Percentiles rank a stretch among this genome's conserved stretches.
phyloP scores from a whole-genome alignment of 2,113 vertebrate species.

The Chaetodon auriga region DNA sequence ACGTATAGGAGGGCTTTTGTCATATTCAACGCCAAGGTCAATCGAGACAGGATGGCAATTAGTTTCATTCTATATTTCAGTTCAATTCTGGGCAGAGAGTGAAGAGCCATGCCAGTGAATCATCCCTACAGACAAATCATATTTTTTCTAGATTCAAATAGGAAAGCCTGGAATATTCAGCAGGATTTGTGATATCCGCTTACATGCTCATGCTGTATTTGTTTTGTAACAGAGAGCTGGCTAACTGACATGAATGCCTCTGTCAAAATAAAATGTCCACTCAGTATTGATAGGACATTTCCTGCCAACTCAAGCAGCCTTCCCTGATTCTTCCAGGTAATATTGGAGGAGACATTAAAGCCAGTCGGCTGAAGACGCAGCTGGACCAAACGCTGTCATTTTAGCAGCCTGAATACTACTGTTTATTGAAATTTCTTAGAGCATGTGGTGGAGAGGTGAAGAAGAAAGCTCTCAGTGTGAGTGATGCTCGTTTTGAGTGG shows the following conservation, averaged over 20 bases:
- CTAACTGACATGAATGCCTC: neutral
- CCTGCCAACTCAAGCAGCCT: neutral
- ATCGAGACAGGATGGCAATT: conserved; percentile 30
- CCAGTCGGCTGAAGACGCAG: neutral
- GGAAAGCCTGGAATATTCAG: conserved; percentile 1
- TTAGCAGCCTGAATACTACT: neutral
- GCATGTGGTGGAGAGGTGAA: conserved; percentile 21
- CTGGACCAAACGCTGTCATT: neutral
- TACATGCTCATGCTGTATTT: neutral
- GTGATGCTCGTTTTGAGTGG: conserved; percentile 45
- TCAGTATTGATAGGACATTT: neutral
- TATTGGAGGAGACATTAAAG: neutral
- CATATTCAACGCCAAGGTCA: conserved; percentile 73
- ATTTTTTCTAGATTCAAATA: conserved; percentile 9
- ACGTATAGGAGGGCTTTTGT: neutral
- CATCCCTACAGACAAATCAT: conserved; percentile 7
- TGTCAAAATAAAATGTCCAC: conserved; percentile 11
- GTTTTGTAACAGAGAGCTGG: neutral
- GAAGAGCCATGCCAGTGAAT: neutral
- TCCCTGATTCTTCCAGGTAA: neutral
- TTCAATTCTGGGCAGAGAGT: conserved; percentile 29
- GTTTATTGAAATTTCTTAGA: neutral
- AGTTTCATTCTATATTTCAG: conserved; percentile 17
- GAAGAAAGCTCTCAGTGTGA: conserved; percentile 32
- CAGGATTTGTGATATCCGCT: neutral